Percentiles rank a stretch among this genome's conserved stretches.
phyloP scores from a whole-genome alignment of 2,797 vertebrate species.

The Myotis planiceps region DNA sequence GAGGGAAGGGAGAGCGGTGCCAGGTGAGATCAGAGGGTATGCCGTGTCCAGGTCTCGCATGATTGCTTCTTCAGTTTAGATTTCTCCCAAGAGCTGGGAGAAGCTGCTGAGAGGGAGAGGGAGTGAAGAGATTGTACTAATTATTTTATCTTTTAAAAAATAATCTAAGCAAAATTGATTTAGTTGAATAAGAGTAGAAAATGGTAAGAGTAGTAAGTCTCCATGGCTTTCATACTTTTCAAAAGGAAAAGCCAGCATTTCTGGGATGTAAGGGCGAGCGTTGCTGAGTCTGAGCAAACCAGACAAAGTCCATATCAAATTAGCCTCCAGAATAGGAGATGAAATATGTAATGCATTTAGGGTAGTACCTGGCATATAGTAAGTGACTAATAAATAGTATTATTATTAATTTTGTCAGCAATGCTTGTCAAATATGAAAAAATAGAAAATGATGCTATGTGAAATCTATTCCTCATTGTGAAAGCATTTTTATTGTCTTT shows the following conservation, averaged over 20 bases:
- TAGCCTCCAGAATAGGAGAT: background rate
- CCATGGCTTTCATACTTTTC: background rate
- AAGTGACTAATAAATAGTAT: background rate
- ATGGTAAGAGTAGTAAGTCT: background rate
- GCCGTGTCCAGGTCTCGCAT: background rate
- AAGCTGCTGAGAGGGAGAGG: background rate
- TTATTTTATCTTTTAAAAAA: constrained; percentile 2
- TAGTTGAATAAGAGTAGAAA: background rate
- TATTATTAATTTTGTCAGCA: background rate
- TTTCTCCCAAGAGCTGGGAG: background rate
- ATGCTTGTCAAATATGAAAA: background rate
- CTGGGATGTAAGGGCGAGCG: background rate
- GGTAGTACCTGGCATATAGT: background rate
- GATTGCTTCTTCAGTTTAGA: background rate
- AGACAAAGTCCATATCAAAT: background rate
- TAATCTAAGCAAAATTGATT: background rate
- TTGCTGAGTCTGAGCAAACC: background rate
- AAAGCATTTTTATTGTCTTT: constrained; percentile 20
- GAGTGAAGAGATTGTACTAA: background rate
- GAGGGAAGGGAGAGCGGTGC: background rate
- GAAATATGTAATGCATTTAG: background rate
- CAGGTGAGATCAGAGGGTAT: background rate
- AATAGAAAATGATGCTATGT: background rate
- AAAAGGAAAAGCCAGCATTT: background rate
- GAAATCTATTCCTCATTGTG: background rate